Evolutionary conservation across 2,113 vertebrate species (phyloP), one percentile per base, ranked within the genome.

Genomic region (Notarius quadriscutis): DNA sequence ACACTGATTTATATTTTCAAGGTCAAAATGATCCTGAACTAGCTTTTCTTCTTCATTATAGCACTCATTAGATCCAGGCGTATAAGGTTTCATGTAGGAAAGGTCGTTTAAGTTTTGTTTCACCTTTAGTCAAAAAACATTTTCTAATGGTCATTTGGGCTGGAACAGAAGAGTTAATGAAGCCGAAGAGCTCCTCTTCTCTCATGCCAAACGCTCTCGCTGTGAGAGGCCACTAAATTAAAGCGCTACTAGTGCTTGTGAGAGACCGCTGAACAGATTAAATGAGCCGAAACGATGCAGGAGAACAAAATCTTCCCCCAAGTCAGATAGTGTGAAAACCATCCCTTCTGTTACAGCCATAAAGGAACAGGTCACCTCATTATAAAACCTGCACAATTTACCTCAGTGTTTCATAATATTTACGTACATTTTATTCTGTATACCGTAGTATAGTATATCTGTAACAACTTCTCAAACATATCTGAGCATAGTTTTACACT

Each of bases 141-240:
- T 8, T 27, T 81, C 79, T 25, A 12, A 48, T 1, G 80, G 57
- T 82, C 57, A 60, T 20, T 25, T 22, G 20, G 58, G 14, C 62
- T 27, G 25, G 80, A 63, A 63, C 57, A 62, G 17, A 83, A n/a
- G 22, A 41, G 34, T 65, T 84, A 84, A 87, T 87, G 25, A 87
- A 89, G 34, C 69, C 8, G 15, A 51, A 17, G 27, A 74, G 10
- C 50, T 63, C 20, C 81, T 30, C n/a, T 17, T 63, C 51, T 27
- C 75, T 79, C 51, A 18, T 10, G 69, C 69, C 41, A 6, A 57
- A 4, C 67, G 17, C 65, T 30, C 60, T 72, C 53, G 51, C 8
- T 25, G 75, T 58, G 20, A 85, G 55, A 78, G 27, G 11, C 11
- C 53, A 17, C 63, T 53, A 71, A 55, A 53, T 84, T n/a, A 60